Evolutionary conservation across 2,797 vertebrate species (phyloP).

Genomic region (Eulemur albifrons): DNA sequence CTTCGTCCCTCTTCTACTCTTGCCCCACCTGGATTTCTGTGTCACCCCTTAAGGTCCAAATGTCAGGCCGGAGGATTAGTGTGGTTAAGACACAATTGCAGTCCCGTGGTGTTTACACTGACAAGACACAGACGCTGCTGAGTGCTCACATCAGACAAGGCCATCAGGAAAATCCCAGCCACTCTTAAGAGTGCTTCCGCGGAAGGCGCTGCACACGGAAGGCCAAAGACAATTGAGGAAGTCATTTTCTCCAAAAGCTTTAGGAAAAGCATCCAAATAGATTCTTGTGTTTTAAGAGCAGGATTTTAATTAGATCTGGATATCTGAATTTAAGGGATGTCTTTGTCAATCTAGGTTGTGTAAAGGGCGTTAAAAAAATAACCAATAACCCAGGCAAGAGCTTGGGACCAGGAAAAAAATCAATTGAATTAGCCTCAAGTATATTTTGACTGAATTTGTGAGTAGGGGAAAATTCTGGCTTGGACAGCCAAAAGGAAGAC

Average conservation of each 20-base stretch:
- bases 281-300: background rate
- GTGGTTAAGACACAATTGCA: background rate
- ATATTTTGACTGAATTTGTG: background rate
- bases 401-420: background rate
- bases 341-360: background rate
- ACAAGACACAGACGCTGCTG: background rate
- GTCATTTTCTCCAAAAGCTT: background rate
- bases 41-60: background rate
- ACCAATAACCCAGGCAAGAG: background rate
- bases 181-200: background rate
- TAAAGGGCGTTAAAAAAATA: constrained; percentile 10
- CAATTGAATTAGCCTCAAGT: constrained; percentile 7
- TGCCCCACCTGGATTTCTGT: background rate
- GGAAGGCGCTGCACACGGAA: background rate
- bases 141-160: background rate
- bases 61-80: background rate
- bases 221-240: background rate
- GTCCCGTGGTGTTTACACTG: too few species aligned
- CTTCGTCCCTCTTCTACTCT: background rate
- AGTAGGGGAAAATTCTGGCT: background rate
- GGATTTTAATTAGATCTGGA: background rate
- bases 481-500: background rate
- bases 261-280: background rate
- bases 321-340: background rate
- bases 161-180: background rate